Conservation (phyloP, 2,113 vertebrate genomes). For the Triplophysa dalaica region DNA sequence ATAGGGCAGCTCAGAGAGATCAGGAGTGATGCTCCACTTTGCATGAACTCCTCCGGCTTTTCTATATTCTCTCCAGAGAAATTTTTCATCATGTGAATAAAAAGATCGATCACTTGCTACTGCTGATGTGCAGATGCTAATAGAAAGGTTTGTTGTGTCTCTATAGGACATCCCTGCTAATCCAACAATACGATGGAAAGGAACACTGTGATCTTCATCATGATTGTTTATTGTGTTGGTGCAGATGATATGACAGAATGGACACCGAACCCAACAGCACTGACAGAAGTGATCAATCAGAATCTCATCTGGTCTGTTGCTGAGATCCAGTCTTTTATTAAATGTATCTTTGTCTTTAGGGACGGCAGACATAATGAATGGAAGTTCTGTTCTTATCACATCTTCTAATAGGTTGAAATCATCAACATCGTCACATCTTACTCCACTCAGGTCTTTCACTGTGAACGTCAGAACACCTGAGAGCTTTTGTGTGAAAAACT, state of each 20-base stretch:
- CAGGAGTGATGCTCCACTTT: conserved; percentile 22
- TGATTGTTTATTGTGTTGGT: conserved; percentile 55
- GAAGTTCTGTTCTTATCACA: neutral
- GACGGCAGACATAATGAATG: neutral
- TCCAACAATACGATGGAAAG: too few species aligned
- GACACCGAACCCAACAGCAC: conserved; percentile 29
- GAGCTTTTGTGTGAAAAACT: conserved; percentile 28
- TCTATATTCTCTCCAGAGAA: neutral
- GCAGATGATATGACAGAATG: neutral
- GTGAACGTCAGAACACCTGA: neutral
- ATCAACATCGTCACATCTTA: neutral
- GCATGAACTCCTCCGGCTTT: neutral
- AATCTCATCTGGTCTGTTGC: neutral
- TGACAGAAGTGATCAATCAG: conserved; percentile 2
- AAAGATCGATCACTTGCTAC: too few species aligned
- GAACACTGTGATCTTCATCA: conserved; percentile 35
- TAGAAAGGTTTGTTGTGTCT: too few species aligned
- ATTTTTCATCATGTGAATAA: too few species aligned
- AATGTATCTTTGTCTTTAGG: too few species aligned
- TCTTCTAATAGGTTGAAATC: neutral
- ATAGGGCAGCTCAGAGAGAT: conserved; percentile 40
- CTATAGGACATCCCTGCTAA: too few species aligned
- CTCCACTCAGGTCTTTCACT: neutral
- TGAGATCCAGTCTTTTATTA: neutral
- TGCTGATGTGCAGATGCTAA: too few species aligned